These are phyloP conservation scores for Caerostris darwini DNA, from an alignment of 1,140 invertebrate genomes.

Conservation along the genomic window DNA sequence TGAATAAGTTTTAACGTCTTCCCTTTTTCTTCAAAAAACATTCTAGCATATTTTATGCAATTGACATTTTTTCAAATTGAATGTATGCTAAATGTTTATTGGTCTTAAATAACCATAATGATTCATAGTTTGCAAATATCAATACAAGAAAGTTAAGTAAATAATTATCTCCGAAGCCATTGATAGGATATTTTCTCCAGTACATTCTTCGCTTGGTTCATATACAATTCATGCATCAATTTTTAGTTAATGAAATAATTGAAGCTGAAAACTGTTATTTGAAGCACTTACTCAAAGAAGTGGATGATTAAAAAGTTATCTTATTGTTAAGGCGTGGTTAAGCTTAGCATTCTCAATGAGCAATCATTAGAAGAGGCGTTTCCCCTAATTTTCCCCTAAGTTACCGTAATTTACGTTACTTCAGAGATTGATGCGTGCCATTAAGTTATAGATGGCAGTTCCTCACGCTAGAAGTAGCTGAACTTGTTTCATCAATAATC, in stretches of 20 bases:
- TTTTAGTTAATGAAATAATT: constrained; percentile 39
- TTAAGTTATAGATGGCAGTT: constrained; percentile 29
- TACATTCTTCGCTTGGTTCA: neutral
- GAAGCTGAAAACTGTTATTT: constrained; percentile 8
- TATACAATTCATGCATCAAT: neutral
- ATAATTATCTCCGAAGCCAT: no score
- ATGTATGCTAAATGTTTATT: no score
- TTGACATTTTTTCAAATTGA: no score
- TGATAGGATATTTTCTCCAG: neutral
- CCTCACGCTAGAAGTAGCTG: constrained; percentile 1
- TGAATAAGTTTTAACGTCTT: no score
- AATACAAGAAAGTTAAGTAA: no score
- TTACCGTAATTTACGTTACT: constrained; percentile 31
- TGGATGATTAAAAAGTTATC: constrained; percentile 30
- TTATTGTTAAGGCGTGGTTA: constrained; percentile 37
- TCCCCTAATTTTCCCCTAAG: constrained; percentile 42
- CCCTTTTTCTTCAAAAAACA: no score
- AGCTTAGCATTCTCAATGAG: neutral
- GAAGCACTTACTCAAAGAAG: constrained; percentile 6
- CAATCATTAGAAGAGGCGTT: constrained; percentile 48
- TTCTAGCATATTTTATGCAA: no score
- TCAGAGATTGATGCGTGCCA: constrained; percentile 20
- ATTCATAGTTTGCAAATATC: no score
- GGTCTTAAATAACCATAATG: no score
- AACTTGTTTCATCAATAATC: constrained; percentile 9